A percentile compares a stretch with the other conserved stretches of the same genome.
These are phyloP conservation scores for Drosophila arawakana DNA, from an alignment of 1,140 invertebrate species.

Conservation along the genomic window DNA sequence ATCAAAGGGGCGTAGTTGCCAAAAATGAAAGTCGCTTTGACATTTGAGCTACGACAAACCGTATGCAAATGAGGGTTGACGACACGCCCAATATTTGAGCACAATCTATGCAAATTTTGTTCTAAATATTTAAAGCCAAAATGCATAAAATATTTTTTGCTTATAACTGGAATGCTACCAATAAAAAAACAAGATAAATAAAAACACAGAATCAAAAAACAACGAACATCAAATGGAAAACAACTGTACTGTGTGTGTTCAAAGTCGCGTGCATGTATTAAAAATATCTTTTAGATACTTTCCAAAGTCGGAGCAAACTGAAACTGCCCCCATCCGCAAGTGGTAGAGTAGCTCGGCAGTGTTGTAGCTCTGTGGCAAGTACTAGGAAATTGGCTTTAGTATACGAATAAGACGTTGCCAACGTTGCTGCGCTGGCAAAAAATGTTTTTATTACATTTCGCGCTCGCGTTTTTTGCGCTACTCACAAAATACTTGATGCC, in stretches of 20 bases:
- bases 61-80: slow-evolving; percentile 62
- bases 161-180: background rate
- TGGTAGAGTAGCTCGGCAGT: slow-evolving; percentile 55
- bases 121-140: slow-evolving; percentile 62
- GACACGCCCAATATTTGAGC: slow-evolving; percentile 1
- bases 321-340: slow-evolving; percentile 24
- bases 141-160: background rate
- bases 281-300: slow-evolving; percentile 82
- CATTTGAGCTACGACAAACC: slow-evolving; percentile 30
- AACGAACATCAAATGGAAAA: slow-evolving; percentile 69
- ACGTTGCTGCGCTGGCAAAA: slow-evolving; percentile 50
- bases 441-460: slow-evolving; percentile 83
- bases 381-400: slow-evolving; percentile 75
- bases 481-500: slow-evolving; percentile 80
- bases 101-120: slow-evolving; percentile 65
- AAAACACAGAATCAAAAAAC: background rate
- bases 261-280: slow-evolving; percentile 75
- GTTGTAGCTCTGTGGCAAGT: slow-evolving; percentile 30
- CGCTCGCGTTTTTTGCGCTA: slow-evolving; percentile 77
- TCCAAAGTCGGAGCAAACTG: slow-evolving; percentile 17
- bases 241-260: slow-evolving; percentile 39
- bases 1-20: slow-evolving; percentile 75
- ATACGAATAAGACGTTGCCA: slow-evolving; percentile 67
- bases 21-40: slow-evolving; percentile 63
- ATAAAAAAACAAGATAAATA: slow-evolving; percentile 12